Evolutionary conservation across 2,797 vertebrate species (phyloP).

Genomic region (Simalia tracyae): DNA sequence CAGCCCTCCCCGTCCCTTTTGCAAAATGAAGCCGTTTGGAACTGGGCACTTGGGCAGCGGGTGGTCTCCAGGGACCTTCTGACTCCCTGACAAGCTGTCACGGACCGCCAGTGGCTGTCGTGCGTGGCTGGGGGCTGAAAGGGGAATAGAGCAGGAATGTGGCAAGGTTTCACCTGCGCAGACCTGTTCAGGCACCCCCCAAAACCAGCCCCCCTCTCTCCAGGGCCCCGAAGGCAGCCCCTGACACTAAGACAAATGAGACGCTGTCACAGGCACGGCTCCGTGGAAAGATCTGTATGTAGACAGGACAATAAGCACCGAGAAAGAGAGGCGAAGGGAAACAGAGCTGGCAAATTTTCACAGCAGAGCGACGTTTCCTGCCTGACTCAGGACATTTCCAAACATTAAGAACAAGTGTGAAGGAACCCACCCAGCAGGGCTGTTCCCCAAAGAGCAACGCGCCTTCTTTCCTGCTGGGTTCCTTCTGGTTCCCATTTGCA

Average conservation of each 20-base stretch:
- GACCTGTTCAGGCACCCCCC: not conserved
- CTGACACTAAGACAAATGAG: constrained; percentile 17
- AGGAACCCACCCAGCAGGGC: not conserved
- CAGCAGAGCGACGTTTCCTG: not conserved
- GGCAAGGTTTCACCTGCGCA: not conserved
- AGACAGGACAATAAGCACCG: not conserved
- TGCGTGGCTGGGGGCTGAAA: constrained; percentile 39
- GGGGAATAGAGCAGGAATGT: not conserved
- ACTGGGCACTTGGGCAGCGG: not conserved
- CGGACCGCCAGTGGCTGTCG: constrained; percentile 57
- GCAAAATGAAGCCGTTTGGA: not conserved
- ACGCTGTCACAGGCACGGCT: not conserved
- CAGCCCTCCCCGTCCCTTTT: not conserved
- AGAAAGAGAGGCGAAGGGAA: not conserved
- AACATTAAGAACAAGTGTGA: not conserved
- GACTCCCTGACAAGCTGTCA: constrained; percentile 44
- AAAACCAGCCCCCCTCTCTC: not conserved
- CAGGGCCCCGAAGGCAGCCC: not conserved
- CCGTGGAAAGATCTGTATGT: not conserved
- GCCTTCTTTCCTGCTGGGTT: not conserved
- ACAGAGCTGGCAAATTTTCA: not conserved
- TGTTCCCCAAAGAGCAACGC: not conserved
- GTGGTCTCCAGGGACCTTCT: not conserved
- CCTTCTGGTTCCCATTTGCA: not conserved
- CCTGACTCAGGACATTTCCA: not conserved